A percentile compares a stretch with the other conserved stretches of the same genome.
Conservation (phyloP, 2,888 invertebrate genomes). For the Pammene fasciana region DNA sequence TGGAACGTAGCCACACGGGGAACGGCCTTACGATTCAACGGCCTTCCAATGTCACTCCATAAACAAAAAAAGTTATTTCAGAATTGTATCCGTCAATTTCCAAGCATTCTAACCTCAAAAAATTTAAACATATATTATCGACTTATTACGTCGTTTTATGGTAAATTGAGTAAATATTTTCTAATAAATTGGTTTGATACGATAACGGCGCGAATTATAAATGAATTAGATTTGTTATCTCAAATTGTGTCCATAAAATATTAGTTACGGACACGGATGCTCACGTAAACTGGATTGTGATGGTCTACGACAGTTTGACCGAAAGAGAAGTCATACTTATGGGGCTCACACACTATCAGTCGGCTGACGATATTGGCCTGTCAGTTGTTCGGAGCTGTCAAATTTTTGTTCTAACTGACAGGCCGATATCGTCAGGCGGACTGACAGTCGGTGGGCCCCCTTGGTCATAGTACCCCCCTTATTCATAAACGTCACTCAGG, state of each 20-base stretch:
- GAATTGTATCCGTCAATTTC: constrained; percentile 5
- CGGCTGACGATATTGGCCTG: too few relatives aligned
- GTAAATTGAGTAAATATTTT: neutral
- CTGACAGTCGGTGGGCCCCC: too few relatives aligned
- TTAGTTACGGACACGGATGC: neutral
- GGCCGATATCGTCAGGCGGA: too few relatives aligned
- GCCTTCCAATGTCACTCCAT: constrained; percentile 65
- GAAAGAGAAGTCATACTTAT: too few relatives aligned
- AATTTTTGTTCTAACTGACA: too few relatives aligned
- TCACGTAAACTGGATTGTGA: too few relatives aligned
- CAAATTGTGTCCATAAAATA: neutral
- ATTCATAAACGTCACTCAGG: too few relatives aligned
- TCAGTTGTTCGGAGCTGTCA: too few relatives aligned
- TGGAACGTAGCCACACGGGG: constrained; percentile 63
- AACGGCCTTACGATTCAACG: constrained; percentile 60
- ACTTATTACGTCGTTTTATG: neutral
- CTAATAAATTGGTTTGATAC: neutral
- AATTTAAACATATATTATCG: neutral
- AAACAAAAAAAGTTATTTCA: constrained; percentile 45
- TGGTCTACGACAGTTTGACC: too few relatives aligned
- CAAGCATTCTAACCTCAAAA: neutral
- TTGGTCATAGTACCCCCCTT: too few relatives aligned
- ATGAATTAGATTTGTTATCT: neutral
- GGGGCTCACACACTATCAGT: too few relatives aligned
- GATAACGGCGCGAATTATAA: neutral